Conservation (phyloP, 1,140 invertebrate species). For the Pogonomyrmex californicus region DNA sequence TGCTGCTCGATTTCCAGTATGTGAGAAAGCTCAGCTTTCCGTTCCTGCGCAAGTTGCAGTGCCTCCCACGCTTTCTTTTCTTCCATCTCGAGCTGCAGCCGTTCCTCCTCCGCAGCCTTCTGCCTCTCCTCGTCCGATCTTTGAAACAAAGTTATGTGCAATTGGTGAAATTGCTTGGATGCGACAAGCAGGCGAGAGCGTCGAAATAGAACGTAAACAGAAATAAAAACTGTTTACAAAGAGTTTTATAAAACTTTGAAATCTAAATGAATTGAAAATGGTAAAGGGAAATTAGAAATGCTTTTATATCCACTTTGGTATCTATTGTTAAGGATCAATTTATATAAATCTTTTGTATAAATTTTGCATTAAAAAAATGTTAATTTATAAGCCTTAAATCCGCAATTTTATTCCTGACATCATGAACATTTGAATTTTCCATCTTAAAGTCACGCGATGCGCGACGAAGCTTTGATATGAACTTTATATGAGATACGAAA, state of each 20-base stretch:
- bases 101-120: constrained; percentile 80
- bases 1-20: constrained; percentile 83
- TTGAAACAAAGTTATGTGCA: not conserved
- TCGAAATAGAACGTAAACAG: not conserved
- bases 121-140: constrained; percentile 80
- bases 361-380: not conserved
- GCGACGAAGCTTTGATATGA: not conserved
- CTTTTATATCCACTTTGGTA: not conserved
- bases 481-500: not conserved
- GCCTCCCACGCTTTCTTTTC: constrained; percentile 80
- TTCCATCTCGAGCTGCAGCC: constrained; percentile 79
- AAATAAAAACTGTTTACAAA: not conserved
- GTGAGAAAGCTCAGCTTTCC: constrained; percentile 77
- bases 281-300: not conserved
- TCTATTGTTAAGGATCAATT: not conserved
- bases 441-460: not conserved
- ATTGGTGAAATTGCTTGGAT: not conserved
- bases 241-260: not conserved
- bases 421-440: not conserved
- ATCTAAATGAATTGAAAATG: not conserved
- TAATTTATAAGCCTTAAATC: not conserved
- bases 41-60: constrained; percentile 78
- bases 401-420: not conserved
- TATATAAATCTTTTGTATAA: not conserved
- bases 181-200: not conserved